Conservation (phyloP, 1,140 invertebrate genomes). For the Pectinophora gossypiella region DNA sequence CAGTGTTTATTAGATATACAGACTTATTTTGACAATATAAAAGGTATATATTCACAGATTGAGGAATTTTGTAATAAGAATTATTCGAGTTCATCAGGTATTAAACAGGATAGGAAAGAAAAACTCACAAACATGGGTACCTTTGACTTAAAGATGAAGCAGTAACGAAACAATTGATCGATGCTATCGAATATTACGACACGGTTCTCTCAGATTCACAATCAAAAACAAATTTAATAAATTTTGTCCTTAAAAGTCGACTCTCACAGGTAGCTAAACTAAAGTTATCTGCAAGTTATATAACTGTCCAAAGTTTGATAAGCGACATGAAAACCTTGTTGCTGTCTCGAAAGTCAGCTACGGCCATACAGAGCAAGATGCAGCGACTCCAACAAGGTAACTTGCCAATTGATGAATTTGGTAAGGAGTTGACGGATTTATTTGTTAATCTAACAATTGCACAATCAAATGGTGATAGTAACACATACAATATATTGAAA, state of each 20-base stretch:
- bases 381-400: background rate
- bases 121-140: background rate
- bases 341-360: background rate
- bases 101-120: background rate
- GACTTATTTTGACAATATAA: too few species aligned
- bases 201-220: background rate
- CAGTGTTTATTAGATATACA: too few species aligned
- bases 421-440: background rate
- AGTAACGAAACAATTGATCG: background rate
- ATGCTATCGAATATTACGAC: background rate
- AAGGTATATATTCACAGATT: too few species aligned
- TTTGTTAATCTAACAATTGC: too few species aligned
- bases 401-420: background rate
- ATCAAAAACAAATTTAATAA: background rate
- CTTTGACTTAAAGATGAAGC: background rate
- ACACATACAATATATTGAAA: too few species aligned
- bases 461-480: too few species aligned
- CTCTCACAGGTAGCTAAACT: background rate
- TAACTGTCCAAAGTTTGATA: background rate
- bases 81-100: too few species aligned
- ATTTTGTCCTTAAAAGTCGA: background rate
- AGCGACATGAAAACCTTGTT: background rate
- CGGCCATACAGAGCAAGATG: background rate
- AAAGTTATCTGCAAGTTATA: background rate
- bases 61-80: too few species aligned